Conservation (phyloP, 2,888 invertebrate genomes). For the Nysson spinosus region DNA sequence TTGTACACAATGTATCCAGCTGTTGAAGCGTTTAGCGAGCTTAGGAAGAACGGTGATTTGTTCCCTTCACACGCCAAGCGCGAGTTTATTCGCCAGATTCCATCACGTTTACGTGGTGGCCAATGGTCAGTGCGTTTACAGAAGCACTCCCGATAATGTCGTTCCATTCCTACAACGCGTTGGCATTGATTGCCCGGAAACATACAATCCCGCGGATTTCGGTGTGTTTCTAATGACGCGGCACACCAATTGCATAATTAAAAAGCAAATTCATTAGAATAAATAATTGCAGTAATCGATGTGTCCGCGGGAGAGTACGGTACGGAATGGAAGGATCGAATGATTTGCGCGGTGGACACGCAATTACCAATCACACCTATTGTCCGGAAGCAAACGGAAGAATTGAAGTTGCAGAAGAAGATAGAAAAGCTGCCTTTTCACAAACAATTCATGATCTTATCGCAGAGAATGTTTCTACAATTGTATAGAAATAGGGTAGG, state of each 20-base stretch:
- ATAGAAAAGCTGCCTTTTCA: constrained; percentile 81
- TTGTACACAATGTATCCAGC: constrained; percentile 90
- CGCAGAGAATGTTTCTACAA: constrained; percentile 86
- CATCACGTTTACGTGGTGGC: constrained; percentile 94
- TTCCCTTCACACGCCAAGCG: constrained; percentile 97
- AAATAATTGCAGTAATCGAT: constrained; percentile 82
- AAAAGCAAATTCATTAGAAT: neutral
- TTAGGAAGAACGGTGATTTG: constrained; percentile 95
- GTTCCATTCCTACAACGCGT: constrained; percentile 89
- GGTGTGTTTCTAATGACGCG: too few relatives aligned
- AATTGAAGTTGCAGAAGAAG: constrained; percentile 78
- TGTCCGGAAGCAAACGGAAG: constrained; percentile 29
- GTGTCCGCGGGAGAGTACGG: constrained; percentile 90
- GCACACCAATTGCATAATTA: neutral
- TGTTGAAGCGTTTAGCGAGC: constrained; percentile 90
- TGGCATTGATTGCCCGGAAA: constrained; percentile 91
- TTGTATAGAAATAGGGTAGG: constrained; percentile 86
- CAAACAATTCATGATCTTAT: constrained; percentile 84
- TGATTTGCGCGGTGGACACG: constrained; percentile 83
- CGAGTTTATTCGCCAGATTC: constrained; percentile 93
- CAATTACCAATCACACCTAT: constrained; percentile 63
- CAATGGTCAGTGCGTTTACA: constrained; percentile 93
- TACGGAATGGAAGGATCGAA: constrained; percentile 81
- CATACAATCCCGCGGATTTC: constrained; percentile 98
- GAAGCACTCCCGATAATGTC: constrained; percentile 87